Base-by-base conservation (phyloP, 2,113 vertebrate species). In the Sapayoa aenigma region DNA sequence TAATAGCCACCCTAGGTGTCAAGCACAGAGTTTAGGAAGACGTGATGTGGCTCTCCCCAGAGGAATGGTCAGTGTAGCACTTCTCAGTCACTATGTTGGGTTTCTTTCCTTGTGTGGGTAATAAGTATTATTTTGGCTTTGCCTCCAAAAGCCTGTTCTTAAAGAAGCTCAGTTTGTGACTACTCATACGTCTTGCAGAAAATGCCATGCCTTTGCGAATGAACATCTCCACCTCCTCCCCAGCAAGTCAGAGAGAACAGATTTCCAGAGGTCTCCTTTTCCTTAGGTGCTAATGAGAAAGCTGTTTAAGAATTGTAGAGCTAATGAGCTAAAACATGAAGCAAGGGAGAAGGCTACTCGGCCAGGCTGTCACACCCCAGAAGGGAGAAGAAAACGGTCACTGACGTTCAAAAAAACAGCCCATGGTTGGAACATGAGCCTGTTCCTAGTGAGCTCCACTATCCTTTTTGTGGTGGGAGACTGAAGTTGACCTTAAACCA, bases 401-500 rank as follows among this genome's bases (percentile, higher is more conserved):
- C n/a, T 65, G 23, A 69, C 14, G 17, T 71, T 93, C 68, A 41
- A 53, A 75, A 75, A 79, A 22, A 47, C 56, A 2, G 0, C 33
- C 35, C 1, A 0, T n/a, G 12, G 16, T n/a, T 37, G 28, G 47
- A 86, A 55, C 1, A 0, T 9, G 35, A 93, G 37, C 11, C 46
- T 0, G 0, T 65, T 68, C 33, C 46, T 47, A 55, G 10, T 5
- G 3, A 93, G 5, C 39, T 78, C 22, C 28, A 8, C 56, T 31
- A 47, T 25, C 12, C 9, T 60, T 56, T 71, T 14, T 72, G 31
- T 75, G 76, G 75, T 60, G 37, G 65, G 44, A 95, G 52, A 24
- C 35, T 93, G 75, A 65, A 92, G 75, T 3, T 60, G 25, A 92
- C 66, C 76, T 83, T 78, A 94, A 93, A 95, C n/a, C 47, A 87